Conservation (phyloP, 2,888 invertebrate species). For the Tachina fera region DNA sequence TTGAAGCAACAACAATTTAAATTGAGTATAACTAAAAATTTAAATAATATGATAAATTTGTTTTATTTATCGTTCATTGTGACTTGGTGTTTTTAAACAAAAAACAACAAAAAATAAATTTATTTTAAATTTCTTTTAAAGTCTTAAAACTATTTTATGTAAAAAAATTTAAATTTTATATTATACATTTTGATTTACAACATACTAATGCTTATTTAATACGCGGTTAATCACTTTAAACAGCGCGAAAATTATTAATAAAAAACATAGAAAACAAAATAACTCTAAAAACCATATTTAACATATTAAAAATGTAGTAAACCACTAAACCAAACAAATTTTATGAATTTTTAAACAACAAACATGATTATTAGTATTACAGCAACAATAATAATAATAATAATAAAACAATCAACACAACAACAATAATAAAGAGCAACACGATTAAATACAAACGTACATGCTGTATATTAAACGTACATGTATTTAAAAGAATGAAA, state of each 20-base stretch:
- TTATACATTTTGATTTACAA: not conserved
- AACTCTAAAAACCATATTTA: conserved; percentile 30
- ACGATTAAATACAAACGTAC: conserved; percentile 48
- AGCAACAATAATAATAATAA: conserved; percentile 16
- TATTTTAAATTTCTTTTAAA: not conserved
- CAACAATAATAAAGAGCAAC: conserved; percentile 33
- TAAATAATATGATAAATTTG: no score
- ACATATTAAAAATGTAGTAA: conserved; percentile 47
- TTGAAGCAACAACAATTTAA: not conserved
- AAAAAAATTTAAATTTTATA: not conserved
- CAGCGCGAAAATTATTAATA: not conserved
- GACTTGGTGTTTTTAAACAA: not conserved
- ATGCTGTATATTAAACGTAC: not conserved
- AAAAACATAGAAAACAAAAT: conserved; percentile 15
- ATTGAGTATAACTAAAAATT: not conserved
- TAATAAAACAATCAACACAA: conserved; percentile 11
- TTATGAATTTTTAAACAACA: conserved; percentile 70
- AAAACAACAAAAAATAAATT: not conserved
- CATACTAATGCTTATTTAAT: conserved; percentile 41
- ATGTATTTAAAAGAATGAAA: conserved; percentile 7
- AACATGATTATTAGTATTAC: conserved; percentile 63
- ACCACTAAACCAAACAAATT: conserved; percentile 64
- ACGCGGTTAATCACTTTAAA: conserved; percentile 63
- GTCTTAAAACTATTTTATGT: conserved; percentile 21
- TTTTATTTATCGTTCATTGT: no score